phyloP scores from a whole-genome alignment of 2,888 invertebrate genomes.

The Drosophila hamatofila region DNA sequence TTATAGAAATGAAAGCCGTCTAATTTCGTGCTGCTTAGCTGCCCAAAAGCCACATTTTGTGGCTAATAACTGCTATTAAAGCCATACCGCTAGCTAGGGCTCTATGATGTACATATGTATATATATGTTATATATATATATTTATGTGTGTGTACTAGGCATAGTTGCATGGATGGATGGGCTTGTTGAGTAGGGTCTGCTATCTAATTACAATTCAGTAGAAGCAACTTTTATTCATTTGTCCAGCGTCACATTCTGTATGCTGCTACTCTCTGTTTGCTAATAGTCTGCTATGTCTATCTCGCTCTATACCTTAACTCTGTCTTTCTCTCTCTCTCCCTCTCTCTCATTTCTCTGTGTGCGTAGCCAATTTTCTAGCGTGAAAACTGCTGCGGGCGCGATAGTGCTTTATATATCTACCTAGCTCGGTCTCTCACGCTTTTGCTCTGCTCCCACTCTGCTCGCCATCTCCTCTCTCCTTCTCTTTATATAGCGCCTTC shows the following conservation, averaged over 20 bases:
- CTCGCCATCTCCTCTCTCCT: no score
- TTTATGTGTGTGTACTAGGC: background rate
- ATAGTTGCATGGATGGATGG: background rate
- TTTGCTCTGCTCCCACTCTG: background rate
- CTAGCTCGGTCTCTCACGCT: no score
- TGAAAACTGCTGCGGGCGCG: constrained; percentile 60
- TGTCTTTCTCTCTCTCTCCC: background rate
- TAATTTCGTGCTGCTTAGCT: constrained; percentile 45
- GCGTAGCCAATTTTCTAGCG: constrained; percentile 46
- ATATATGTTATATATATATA: no score
- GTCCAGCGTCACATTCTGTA: constrained; percentile 30
- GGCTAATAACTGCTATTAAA: constrained; percentile 52
- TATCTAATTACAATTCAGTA: constrained; percentile 33
- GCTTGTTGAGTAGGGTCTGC: constrained; percentile 2
- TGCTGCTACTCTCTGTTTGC: constrained; percentile 22
- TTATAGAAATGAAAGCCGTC: constrained; percentile 28
- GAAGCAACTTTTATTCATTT: constrained; percentile 40
- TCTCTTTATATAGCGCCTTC: background rate
- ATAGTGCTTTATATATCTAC: constrained; percentile 1
- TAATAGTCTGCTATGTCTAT: constrained; percentile 28
- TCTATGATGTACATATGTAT: background rate
- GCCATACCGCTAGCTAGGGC: background rate
- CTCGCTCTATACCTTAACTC: background rate
- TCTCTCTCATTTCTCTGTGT: background rate
- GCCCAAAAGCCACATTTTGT: constrained; percentile 36